Evolutionary conservation across 2,797 vertebrate species (phyloP).

Genomic region (Melopsittacus undulatus): DNA sequence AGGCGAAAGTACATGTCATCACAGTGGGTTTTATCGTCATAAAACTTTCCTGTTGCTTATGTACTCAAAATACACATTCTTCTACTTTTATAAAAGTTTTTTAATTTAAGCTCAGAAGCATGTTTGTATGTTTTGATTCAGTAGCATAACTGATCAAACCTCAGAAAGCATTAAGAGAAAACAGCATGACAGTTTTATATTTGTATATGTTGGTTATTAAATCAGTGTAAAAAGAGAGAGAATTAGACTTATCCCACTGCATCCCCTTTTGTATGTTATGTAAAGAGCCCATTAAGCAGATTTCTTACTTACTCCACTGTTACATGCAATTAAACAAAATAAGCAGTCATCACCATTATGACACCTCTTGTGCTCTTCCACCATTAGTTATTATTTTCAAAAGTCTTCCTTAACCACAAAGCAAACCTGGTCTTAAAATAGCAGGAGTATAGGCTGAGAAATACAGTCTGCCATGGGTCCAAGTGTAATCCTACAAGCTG

Average conservation of each 20-base stretch:
- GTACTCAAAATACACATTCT: neutral
- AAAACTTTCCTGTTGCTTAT: neutral
- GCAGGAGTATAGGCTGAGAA: neutral
- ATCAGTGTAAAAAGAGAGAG: neutral
- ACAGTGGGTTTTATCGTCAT: neutral
- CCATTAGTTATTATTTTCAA: neutral
- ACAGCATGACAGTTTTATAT: neutral
- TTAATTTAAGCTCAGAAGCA: neutral
- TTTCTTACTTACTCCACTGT: neutral
- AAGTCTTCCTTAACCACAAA: neutral
- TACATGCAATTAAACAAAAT: neutral
- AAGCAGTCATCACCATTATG: rapidly evolving
- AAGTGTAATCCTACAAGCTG: neutral
- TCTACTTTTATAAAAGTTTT: neutral
- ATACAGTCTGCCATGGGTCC: neutral
- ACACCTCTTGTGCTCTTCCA: neutral
- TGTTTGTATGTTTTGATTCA: neutral
- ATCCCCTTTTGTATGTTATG: neutral
- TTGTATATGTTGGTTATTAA: neutral
- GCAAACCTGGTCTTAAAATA: neutral
- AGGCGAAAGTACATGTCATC: neutral
- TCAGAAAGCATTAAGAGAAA: neutral
- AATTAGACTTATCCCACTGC: neutral
- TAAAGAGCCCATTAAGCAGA: neutral
- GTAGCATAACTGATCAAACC: neutral